Conservation (phyloP, 2,797 vertebrate genomes). For the Lepus townsendii region DNA sequence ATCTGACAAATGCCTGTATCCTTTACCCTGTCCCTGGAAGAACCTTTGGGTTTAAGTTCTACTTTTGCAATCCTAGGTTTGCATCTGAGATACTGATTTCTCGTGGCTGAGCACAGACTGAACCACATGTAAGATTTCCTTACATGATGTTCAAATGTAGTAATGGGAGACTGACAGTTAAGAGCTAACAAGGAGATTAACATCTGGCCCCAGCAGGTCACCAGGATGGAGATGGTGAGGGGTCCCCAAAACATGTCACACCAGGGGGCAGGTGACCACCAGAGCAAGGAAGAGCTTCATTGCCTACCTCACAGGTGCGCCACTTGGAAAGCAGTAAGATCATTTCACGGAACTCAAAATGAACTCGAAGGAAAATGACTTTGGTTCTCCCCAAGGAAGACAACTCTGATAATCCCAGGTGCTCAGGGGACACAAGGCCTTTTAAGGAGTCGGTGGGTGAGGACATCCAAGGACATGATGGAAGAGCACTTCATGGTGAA, state of each 20-base stretch:
- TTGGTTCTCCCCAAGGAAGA: constrained; percentile 22
- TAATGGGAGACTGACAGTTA: constrained; percentile 5
- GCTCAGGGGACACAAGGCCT: not conserved
- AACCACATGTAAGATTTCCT: not conserved
- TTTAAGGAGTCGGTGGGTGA: not conserved
- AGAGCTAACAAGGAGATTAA: not conserved
- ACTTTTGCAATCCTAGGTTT: not conserved
- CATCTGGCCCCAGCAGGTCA: not conserved
- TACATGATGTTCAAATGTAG: not conserved
- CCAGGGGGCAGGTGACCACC: not conserved
- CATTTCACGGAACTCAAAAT: not conserved
- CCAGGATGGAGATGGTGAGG: not conserved
- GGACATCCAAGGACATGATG: not conserved
- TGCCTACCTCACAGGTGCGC: not conserved
- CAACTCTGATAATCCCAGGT: not conserved
- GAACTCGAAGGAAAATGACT: not conserved
- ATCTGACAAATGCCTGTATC: not conserved
- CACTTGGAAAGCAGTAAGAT: not conserved
- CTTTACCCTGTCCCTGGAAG: not conserved
- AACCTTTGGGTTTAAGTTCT: not conserved
- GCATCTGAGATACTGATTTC: constrained; percentile 1
- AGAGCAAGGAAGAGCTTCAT: not conserved
- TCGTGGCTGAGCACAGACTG: not conserved
- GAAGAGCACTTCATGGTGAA: not conserved
- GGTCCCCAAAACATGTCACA: not conserved